phyloP scores from a whole-genome alignment of 2,113 vertebrate species.

The Dasyprocta punctata region DNA sequence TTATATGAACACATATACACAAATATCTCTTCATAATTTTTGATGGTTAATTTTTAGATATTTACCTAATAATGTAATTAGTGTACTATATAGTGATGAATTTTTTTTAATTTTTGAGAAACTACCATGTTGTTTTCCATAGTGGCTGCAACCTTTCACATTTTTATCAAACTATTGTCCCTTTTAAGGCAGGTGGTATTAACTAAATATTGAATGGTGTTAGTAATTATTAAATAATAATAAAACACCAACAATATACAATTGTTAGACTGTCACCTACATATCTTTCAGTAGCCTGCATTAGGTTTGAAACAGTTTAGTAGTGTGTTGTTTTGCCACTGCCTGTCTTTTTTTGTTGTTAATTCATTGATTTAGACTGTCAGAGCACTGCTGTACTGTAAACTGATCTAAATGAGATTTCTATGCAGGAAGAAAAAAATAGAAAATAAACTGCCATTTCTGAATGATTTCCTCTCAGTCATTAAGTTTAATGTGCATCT shows the following conservation, averaged over 20 bases:
- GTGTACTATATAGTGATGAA: not conserved
- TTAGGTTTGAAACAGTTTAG: not conserved
- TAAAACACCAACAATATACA: not conserved
- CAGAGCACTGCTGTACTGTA: not conserved
- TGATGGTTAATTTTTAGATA: not conserved
- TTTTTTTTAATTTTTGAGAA: not conserved
- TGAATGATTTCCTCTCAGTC: slow-evolving; percentile 14
- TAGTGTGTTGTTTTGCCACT: not conserved
- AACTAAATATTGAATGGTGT: not conserved
- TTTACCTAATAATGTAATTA: not conserved
- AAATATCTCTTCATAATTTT: slow-evolving; percentile 14
- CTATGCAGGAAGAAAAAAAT: slow-evolving; percentile 36
- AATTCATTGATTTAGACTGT: not conserved
- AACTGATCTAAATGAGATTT: slow-evolving; percentile 53
- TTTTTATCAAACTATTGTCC: not conserved
- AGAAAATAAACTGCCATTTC: slow-evolving; percentile 50
- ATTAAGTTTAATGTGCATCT: not conserved
- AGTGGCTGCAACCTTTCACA: not conserved
- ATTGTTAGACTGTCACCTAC: not conserved
- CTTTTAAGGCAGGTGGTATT: not conserved
- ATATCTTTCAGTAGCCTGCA: not conserved
- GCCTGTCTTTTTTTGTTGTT: slow-evolving; percentile 27
- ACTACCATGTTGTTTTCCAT: not conserved
- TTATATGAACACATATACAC: not conserved
- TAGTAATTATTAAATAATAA: not conserved